Percentiles rank a stretch among this genome's conserved stretches.
Evolutionary conservation across 2,797 vertebrate species (phyloP).

Genomic region (Schizopygopsis pylzovi): DNA sequence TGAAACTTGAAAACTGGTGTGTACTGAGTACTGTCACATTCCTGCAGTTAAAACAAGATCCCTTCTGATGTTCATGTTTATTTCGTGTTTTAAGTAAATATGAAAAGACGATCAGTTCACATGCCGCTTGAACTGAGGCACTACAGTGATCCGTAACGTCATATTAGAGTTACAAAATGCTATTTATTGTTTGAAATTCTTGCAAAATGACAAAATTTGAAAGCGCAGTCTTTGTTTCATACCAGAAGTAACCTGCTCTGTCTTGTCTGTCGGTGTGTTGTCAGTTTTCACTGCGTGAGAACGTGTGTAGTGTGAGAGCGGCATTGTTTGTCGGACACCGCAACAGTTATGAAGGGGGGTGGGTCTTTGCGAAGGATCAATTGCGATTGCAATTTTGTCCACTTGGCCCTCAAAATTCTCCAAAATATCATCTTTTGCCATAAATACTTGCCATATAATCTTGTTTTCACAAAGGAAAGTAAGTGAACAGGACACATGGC

Average conservation of each 20-base stretch:
- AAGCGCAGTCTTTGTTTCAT: background rate
- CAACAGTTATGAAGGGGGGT: background rate
- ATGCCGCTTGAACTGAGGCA: no score
- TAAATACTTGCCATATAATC: background rate
- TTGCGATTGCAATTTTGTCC: background rate
- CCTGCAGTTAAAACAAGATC: background rate
- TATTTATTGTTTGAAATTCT: background rate
- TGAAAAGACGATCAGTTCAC: no score
- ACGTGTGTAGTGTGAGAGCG: background rate
- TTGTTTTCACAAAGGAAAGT: background rate
- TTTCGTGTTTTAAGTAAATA: no score
- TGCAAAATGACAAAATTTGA: background rate
- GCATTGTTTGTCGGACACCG: background rate
- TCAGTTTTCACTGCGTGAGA: background rate
- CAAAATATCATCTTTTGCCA: background rate
- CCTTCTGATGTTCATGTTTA: background rate
- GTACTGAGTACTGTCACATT: no score
- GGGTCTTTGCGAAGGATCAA: no score
- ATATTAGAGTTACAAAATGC: background rate
- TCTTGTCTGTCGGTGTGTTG: background rate
- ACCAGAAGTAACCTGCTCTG: no score
- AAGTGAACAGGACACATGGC: background rate
- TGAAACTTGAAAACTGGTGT: no score
- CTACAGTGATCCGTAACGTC: background rate
- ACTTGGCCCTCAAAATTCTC: background rate